Evolutionary conservation across 2,888 invertebrate species (phyloP), one percentile per base, ranked within the genome.

Genomic region (Anarsia innoxiella): DNA sequence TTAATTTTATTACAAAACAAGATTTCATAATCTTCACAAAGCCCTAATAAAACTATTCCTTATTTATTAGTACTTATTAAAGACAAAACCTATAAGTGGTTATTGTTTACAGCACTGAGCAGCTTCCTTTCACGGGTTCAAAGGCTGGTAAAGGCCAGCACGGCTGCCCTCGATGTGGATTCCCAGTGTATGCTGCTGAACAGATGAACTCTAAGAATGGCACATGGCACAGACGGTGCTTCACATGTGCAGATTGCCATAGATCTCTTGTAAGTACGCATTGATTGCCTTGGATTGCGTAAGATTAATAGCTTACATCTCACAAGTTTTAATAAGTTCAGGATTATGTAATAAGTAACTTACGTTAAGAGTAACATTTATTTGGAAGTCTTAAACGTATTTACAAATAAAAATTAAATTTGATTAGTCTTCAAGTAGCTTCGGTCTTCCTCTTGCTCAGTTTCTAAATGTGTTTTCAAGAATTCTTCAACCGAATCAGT

Each of bases 401-500:
- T 39, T 40, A 34, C 33, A 29, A n/a, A 40, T 28, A 42, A 19
- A 19, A 42, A 42, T 72, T 74, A 88, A 48, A 88, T 78, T 71
- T 82, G 69, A 68, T 90, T 90, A 11, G 88, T 89, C 68, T 82
- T 87, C 61, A 87, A 85, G 79, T 86, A 89, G 62, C 88, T 84
- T 26, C 57, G 70, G 44, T 83, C 82, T 46, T 87, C 86, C 36
- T 88, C 86, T 27, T 86, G 86, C 44, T 85, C 86, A 37, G 87
- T 87, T 16, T 87, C 87, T 47, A 98, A 87, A 87, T 96, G 93
- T 23, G 96, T 94, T 51, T 91, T 93, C 49, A 99, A 89, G 80
- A 98, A 99, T 72, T 98, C 97, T 67, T 96, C 95, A 2, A 99
- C 94, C 0, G 97, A 94, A 74, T 99, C 98, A 0, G 99, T 99